Evolutionary conservation across 2,113 vertebrate genomes (phyloP).

Genomic region (Herpailurus yagouaroundi): DNA sequence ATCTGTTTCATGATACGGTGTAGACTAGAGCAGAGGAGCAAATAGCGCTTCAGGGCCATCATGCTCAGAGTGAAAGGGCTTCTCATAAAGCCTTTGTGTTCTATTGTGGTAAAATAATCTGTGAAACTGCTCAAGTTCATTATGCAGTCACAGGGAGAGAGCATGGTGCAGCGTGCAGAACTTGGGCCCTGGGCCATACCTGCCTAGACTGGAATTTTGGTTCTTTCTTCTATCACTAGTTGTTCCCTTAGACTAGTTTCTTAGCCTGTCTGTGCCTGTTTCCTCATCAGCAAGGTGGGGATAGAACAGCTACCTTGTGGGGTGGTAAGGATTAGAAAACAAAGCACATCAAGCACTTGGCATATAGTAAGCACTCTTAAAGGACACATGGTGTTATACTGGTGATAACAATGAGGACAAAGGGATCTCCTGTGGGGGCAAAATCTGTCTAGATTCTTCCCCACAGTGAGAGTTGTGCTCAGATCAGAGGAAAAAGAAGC

Average conservation of each 20-base stretch:
- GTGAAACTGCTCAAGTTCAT: background rate
- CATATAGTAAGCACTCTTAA: background rate
- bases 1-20: background rate
- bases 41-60: background rate
- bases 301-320: background rate
- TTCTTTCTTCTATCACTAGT: background rate
- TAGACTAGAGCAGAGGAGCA: background rate
- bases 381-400: background rate
- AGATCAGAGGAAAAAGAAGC: background rate
- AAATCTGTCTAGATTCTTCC: background rate
- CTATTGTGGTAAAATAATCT: background rate
- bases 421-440: too few species aligned
- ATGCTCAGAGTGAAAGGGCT: background rate
- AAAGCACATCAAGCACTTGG: background rate
- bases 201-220: background rate
- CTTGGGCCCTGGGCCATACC: background rate
- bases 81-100: background rate
- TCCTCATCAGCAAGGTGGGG: background rate
- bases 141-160: too few species aligned
- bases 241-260: background rate
- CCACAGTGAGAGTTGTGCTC: background rate
- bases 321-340: background rate
- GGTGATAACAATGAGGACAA: background rate
- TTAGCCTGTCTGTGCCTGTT: background rate
- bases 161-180: accelerated